These are phyloP conservation scores for Helicorthomorpha holstii DNA, from an alignment of 1,140 invertebrate species.

Conservation along the genomic window DNA sequence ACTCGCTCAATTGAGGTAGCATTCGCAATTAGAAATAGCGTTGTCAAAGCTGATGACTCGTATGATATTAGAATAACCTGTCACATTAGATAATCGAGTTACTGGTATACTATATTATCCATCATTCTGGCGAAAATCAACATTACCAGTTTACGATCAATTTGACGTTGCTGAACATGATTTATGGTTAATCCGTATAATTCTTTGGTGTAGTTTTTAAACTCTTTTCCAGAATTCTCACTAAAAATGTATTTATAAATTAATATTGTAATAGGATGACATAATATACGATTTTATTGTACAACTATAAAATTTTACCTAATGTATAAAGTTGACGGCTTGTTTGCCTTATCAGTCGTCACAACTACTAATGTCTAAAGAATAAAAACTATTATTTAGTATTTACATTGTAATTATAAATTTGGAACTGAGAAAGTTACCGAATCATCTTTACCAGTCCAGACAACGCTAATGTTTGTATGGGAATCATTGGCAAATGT, in stretches of 20 bases:
- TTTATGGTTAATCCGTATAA: neutral
- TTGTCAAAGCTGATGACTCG: neutral
- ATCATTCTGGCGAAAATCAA: neutral
- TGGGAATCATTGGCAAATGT: conserved; percentile 1
- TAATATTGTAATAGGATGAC: too few relatives aligned
- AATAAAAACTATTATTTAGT: neutral
- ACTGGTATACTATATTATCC: neutral
- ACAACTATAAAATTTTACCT: neutral
- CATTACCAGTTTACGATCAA: neutral
- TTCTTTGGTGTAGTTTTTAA: neutral
- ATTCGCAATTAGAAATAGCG: neutral
- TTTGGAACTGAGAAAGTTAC: neutral
- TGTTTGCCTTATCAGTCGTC: neutral
- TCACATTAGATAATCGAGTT: neutral
- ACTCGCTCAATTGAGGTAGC: neutral
- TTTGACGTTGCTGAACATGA: neutral
- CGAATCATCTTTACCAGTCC: neutral
- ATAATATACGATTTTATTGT: neutral
- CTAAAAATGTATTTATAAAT: neutral
- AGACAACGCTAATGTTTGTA: neutral
- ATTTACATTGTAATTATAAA: neutral
- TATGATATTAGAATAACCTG: neutral
- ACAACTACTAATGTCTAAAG: neutral
- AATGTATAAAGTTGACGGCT: neutral
- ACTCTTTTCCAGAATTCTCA: neutral